phyloP scores from a whole-genome alignment of 2,113 vertebrate genomes.

The Cairina moschata region DNA sequence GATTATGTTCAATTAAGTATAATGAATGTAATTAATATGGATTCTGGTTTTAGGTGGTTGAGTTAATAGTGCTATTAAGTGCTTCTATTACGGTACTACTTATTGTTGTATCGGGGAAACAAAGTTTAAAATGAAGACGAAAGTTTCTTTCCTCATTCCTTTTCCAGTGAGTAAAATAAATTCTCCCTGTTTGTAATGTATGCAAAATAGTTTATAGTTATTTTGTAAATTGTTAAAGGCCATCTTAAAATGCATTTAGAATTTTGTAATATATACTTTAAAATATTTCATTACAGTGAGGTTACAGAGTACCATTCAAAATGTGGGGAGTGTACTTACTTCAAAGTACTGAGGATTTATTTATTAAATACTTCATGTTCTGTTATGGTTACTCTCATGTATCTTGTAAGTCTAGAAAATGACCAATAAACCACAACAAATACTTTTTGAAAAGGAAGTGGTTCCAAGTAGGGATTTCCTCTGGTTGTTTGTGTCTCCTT shows the following conservation, averaged over 20 bases:
- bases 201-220: not conserved
- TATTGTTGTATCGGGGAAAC: constrained; percentile 10
- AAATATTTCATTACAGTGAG: constrained; percentile 15
- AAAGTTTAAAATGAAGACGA: constrained; percentile 19
- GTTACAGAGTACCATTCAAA: not conserved
- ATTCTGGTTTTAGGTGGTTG: constrained; percentile 68
- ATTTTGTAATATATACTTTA: not conserved
- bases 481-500: not conserved
- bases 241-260: not conserved
- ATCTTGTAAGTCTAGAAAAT: not conserved
- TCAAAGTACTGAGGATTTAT: not conserved
- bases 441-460: not conserved
- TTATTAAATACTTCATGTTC: not conserved
- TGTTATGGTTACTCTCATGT: not conserved
- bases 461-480: constrained; percentile 2
- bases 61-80: constrained; percentile 72
- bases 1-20: constrained; percentile 74
- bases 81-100: constrained; percentile 36
- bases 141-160: not conserved
- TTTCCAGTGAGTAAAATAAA: not conserved
- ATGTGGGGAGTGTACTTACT: not conserved
- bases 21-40: constrained; percentile 76
- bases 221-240: not conserved
- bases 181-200: not conserved
- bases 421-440: not conserved